Evolutionary conservation across 2,888 invertebrate species (phyloP), one percentile per base, ranked within the genome.

Genomic region (Mayetiola destructor): DNA sequence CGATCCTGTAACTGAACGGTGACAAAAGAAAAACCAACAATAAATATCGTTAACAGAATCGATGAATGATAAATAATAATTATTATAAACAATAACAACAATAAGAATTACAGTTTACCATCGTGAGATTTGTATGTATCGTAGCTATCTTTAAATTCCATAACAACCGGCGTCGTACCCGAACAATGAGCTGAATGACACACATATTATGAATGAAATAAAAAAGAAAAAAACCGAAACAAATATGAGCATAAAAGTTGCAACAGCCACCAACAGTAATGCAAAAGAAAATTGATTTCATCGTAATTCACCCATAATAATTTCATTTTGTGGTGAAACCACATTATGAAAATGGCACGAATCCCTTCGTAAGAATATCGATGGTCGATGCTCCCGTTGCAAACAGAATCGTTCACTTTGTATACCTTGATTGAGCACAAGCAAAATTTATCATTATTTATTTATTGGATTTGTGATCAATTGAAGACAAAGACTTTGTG

Each of bases 271-370:
- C n/a, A n/a, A n/a, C n/a, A n/a, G n/a, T n/a, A n/a, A n/a, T n/a
- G n/a, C n/a, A n/a, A n/a, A n/a, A n/a, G 6, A 12, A 12, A 32
- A 32, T 32, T 32, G 32, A 32, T 12, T 32, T 40, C 2, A 8
- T 40, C 18, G 5, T 3, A 5, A 48, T 27, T 27, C 4, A 48
- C 48, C 48, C n/a, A 48, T 27, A 27, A 48, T n/a, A n/a, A 48
- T 48, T 48, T 48, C 48, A 27, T 48, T 48, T 27, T 27, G 48
- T 27, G 48, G 48, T n/a, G 48, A 48, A 27, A 48, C 27, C 5
- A 48, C n/a, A 9, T 48, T 48, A n/a, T 48, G 48, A 48, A 27
- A 48, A 9, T 48, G 48, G 48, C 48, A 48, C n/a, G 48, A 48
- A n/a, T 48, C 48, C 27, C 48, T 48, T 27, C 48, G 12, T 27